Evolutionary conservation across 2,888 invertebrate species (phyloP).

Genomic region (Ophion obscuratus): DNA sequence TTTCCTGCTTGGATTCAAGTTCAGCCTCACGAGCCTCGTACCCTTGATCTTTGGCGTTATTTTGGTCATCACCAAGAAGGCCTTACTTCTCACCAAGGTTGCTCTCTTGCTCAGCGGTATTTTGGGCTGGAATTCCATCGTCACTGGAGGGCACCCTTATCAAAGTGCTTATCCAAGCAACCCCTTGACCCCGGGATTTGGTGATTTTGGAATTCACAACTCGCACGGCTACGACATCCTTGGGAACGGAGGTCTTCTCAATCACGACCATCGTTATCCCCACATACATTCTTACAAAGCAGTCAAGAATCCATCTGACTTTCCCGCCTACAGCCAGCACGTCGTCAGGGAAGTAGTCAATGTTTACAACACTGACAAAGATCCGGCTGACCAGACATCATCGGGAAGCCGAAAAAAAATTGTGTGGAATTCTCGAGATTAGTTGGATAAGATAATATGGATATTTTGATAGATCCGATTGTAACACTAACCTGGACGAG

Average conservation of each 20-base stretch:
- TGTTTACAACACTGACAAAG: constrained; percentile 78
- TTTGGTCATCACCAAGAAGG: constrained; percentile 91
- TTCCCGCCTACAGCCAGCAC: constrained; percentile 74
- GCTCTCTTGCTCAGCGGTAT: constrained; percentile 90
- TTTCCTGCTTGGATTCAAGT: constrained; percentile 91
- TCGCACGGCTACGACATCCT: constrained; percentile 61
- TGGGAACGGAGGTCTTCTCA: constrained; percentile 56
- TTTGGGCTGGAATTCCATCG: constrained; percentile 85
- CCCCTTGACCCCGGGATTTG: constrained; percentile 57
- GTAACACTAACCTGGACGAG: not conserved
- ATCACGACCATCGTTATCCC: constrained; percentile 72
- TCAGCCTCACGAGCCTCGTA: constrained; percentile 90
- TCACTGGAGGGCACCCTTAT: constrained; percentile 73
- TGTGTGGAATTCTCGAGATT: constrained; percentile 75
- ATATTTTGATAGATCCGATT: not conserved
- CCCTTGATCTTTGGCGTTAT: constrained; percentile 90
- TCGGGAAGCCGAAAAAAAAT: constrained; percentile 76
- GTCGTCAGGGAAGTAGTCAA: constrained; percentile 81
- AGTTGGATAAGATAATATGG: constrained; percentile 38
- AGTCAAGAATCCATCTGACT: constrained; percentile 59
- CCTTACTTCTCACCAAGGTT: constrained; percentile 90
- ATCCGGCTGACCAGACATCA: constrained; percentile 64
- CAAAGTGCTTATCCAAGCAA: constrained; percentile 55
- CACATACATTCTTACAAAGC: constrained; percentile 72
- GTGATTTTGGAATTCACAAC: constrained; percentile 65